Evolutionary conservation across 1,140 invertebrate species (phyloP).

Genomic region (Drosophila paulistorum): DNA sequence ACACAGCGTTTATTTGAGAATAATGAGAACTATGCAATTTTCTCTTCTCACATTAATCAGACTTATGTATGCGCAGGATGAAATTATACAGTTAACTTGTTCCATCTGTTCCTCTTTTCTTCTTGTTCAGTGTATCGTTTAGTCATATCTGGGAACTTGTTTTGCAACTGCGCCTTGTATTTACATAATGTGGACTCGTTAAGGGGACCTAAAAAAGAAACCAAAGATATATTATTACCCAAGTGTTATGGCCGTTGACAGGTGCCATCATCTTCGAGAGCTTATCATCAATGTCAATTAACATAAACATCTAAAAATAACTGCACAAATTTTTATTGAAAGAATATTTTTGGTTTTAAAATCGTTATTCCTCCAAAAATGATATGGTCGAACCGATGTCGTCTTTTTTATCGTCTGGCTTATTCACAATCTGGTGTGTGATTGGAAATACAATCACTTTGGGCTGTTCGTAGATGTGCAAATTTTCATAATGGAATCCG

Average conservation of each 20-base stretch:
- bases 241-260: conserved; percentile 56
- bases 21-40: no score
- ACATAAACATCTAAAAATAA: conserved; percentile 67
- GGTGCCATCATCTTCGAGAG: conserved; percentile 68
- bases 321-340: conserved; percentile 43
- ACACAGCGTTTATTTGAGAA: no score
- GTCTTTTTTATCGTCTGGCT: background rate
- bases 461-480: conserved; percentile 30
- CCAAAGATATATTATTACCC: conserved; percentile 53
- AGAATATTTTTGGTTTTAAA: conserved; percentile 40
- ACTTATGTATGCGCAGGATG: no score
- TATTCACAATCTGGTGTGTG: conserved; percentile 11
- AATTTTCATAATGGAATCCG: conserved; percentile 65
- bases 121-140: conserved; percentile 13
- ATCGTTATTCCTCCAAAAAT: conserved; percentile 43
- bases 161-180: conserved; percentile 41
- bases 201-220: conserved; percentile 30
- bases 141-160: conserved; percentile 51
- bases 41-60: no score
- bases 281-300: conserved; percentile 66
- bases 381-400: conserved; percentile 26
- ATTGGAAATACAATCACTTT: conserved; percentile 70
- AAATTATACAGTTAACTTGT: no score
- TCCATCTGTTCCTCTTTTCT: no score
- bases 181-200: conserved; percentile 55